Conservation (phyloP, 2,888 invertebrate species). For the Hedya salicella region DNA sequence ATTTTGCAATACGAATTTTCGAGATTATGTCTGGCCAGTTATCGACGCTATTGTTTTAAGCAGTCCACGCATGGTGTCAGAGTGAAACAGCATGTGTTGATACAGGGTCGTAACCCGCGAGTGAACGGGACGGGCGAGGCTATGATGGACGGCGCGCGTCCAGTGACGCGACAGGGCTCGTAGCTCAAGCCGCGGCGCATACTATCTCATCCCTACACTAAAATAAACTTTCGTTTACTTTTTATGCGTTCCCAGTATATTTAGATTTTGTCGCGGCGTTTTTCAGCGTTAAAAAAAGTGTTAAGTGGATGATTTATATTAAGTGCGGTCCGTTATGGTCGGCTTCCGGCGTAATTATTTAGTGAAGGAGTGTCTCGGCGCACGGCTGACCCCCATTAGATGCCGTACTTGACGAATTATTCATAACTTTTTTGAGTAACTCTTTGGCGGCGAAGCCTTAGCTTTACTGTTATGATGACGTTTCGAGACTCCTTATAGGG, state of each 20-base stretch:
- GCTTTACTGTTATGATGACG: constrained; percentile 27
- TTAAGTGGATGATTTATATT: constrained; percentile 84
- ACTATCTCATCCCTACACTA: constrained; percentile 80
- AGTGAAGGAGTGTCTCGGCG: constrained; percentile 57
- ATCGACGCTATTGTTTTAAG: constrained; percentile 75
- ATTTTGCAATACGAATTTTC: constrained; percentile 62
- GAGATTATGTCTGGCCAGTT: constrained; percentile 62
- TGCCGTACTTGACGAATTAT: constrained; percentile 65
- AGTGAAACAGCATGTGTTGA: constrained; percentile 46
- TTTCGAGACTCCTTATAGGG: constrained; percentile 7
- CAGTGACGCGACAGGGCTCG: constrained; percentile 69
- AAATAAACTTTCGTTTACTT: constrained; percentile 73
- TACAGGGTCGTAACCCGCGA: constrained; percentile 49
- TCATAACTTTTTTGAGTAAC: constrained; percentile 55
- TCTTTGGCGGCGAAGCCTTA: constrained; percentile 46
- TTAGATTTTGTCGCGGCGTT: constrained; percentile 73
- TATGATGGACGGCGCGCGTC: constrained; percentile 79
- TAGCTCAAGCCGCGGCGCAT: constrained; percentile 76
- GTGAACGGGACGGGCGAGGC: constrained; percentile 59
- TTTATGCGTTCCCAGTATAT: constrained; percentile 44
- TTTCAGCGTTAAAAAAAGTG: constrained; percentile 72
- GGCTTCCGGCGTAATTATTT: constrained; percentile 80
- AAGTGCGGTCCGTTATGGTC: constrained; percentile 72
- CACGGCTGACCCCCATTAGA: constrained; percentile 57
- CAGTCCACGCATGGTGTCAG: constrained; percentile 68